These are phyloP conservation scores for Ormyrus labotus DNA, from an alignment of 2,888 invertebrate genomes.

Conservation along the genomic window DNA sequence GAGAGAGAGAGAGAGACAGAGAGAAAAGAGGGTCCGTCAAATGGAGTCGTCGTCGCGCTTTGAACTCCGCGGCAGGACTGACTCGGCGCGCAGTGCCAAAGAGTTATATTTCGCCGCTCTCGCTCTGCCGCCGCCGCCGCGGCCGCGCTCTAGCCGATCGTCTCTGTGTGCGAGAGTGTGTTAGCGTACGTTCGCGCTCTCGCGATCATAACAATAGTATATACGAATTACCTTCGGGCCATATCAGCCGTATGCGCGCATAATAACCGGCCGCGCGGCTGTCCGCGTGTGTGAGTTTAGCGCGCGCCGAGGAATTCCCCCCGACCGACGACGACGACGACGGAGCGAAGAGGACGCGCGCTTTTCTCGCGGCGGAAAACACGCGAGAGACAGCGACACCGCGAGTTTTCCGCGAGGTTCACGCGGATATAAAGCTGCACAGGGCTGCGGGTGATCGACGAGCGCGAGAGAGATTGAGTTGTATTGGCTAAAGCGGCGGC, in stretches of 20 bases:
- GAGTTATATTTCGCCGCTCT: constrained; percentile 14
- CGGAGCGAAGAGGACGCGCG: too few relatives aligned
- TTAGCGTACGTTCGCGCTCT: constrained; percentile 63
- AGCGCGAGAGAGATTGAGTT: too few relatives aligned
- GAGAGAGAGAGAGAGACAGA: too few relatives aligned
- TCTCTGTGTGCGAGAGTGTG: constrained; percentile 53
- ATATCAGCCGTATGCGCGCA: constrained; percentile 67
- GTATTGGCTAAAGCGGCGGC: too few relatives aligned
- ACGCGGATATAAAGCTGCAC: too few relatives aligned
- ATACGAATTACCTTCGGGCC: constrained; percentile 71
- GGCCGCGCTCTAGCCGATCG: too few relatives aligned
- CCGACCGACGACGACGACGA: too few relatives aligned
- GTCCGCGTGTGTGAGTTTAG: not conserved
- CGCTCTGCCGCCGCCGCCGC: not conserved
- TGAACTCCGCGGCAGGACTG: constrained; percentile 61
- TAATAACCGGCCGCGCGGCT: constrained; percentile 68
- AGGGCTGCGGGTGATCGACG: too few relatives aligned
- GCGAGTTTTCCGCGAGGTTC: too few relatives aligned
- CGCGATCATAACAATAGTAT: constrained; percentile 73
- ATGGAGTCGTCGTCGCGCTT: not conserved
- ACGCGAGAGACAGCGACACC: too few relatives aligned
- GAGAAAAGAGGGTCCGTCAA: not conserved
- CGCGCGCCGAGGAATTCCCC: too few relatives aligned
- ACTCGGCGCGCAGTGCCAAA: constrained; percentile 56
- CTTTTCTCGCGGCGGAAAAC: too few relatives aligned